These are phyloP conservation scores for Danio albolineatus DNA, from an alignment of 2,797 vertebrate genomes.

Conservation along the genomic window DNA sequence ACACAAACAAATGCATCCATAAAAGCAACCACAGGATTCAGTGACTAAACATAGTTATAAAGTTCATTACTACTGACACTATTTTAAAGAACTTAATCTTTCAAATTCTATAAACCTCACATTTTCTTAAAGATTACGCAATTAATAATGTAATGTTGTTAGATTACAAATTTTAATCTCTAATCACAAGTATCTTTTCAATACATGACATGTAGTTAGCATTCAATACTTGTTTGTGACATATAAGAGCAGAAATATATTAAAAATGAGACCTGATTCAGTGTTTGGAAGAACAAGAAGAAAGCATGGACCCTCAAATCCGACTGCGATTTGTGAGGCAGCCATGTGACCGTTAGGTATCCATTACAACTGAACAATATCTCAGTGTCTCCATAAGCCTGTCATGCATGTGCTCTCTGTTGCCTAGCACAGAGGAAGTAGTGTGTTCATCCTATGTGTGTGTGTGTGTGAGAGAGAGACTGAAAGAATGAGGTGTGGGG, in stretches of 20 bases:
- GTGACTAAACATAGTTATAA: not conserved
- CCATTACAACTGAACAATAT: conserved; percentile 52
- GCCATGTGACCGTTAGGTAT: conserved; percentile 43
- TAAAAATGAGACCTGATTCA: not conserved
- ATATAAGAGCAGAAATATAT: not conserved
- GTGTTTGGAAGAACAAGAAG: conserved; percentile 13
- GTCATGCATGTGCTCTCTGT: conserved; percentile 17
- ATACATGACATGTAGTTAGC: no score
- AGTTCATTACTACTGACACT: not conserved
- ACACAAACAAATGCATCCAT: not conserved
- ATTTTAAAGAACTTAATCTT: no score
- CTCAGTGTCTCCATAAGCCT: conserved; percentile 35
- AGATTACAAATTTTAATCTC: not conserved
- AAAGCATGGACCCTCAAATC: not conserved
- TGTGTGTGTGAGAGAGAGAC: not conserved
- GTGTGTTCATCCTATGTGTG: not conserved
- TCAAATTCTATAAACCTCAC: no score
- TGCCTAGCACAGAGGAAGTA: conserved; percentile 26
- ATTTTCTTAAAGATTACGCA: no score
- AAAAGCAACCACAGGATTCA: not conserved
- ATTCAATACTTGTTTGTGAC: not conserved
- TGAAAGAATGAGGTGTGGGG: no score
- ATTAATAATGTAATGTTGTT: not conserved
- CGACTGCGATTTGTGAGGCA: not conserved
- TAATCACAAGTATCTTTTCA: not conserved